Percentiles rank a stretch among this genome's conserved stretches.
Evolutionary conservation across 2,888 invertebrate species (phyloP).

Genomic region (Bibio marci): DNA sequence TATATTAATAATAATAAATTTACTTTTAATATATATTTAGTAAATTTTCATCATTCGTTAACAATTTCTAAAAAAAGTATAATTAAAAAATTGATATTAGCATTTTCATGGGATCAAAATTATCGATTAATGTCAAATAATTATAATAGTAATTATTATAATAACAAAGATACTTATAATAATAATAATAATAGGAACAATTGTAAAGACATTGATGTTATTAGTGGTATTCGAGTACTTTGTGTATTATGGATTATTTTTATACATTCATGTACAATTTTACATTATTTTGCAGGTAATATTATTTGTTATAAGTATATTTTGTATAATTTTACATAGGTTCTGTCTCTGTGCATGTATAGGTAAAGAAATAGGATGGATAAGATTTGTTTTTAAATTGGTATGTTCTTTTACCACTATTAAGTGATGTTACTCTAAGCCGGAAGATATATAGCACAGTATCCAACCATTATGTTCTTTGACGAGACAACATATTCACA

Average conservation of each 20-base stretch:
- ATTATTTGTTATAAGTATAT: no score
- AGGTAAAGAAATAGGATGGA: no score
- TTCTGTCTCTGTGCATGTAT: no score
- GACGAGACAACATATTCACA: no score
- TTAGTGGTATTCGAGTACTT: constrained; percentile 43
- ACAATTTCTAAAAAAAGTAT: constrained; percentile 1
- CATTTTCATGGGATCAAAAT: constrained; percentile 9
- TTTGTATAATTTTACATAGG: no score
- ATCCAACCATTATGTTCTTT: no score
- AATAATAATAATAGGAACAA: no score
- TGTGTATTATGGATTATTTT: constrained; percentile 49
- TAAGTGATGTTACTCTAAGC: no score
- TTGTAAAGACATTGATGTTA: constrained; percentile 33
- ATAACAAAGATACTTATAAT: background rate
- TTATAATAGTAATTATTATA: background rate
- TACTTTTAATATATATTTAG: background rate
- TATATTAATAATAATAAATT: no score
- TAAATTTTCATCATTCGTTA: background rate
- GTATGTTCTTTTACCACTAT: no score
- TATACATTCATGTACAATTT: constrained; percentile 41
- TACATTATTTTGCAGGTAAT: constrained; percentile 47
- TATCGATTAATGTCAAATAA: constrained; percentile 2
- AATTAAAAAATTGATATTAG: constrained; percentile 7
- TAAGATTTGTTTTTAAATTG: no score
- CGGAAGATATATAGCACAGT: no score